These are phyloP conservation scores for Pelagia noctiluca DNA, from an alignment of 30 jellyfish, hydroid and myxozoan species.

Conservation along the genomic window DNA sequence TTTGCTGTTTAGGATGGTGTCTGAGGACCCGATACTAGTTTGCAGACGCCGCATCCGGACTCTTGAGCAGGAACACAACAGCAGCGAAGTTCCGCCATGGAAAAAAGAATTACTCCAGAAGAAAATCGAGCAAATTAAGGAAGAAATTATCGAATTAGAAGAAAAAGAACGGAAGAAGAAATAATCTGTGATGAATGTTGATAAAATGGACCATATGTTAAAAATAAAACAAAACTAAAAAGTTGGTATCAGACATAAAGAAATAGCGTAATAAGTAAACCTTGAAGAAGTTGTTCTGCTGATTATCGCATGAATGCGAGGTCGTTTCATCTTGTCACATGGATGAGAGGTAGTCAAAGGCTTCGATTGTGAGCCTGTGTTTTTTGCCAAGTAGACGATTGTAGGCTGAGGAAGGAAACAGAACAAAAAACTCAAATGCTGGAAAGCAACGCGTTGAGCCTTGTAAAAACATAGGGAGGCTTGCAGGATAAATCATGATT, in stretches of 20 bases:
- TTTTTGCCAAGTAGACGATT: constrained; percentile 48
- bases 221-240: too few relatives aligned
- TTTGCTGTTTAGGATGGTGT: constrained; percentile 31
- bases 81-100: constrained; percentile 55
- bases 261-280: too few relatives aligned
- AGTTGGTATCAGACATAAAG: too few relatives aligned
- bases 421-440: too few relatives aligned
- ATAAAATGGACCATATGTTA: too few relatives aligned
- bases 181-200: too few relatives aligned
- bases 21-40: constrained; percentile 67
- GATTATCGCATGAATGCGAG: too few relatives aligned
- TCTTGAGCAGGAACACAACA: constrained; percentile 33
- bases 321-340: neutral
- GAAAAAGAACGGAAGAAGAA: neutral
- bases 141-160: constrained; percentile 36
- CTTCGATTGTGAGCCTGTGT: constrained; percentile 48
- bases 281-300: too few relatives aligned
- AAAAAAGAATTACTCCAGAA: constrained; percentile 49
- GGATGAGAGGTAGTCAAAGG: constrained; percentile 14
- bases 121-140: constrained; percentile 40
- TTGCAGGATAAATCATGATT: too few relatives aligned
- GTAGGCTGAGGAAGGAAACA: constrained; percentile 36
- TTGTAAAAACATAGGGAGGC: too few relatives aligned
- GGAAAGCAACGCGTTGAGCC: too few relatives aligned
- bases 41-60: constrained; percentile 39